Evolutionary conservation across 2,113 vertebrate species (phyloP), one percentile per base, ranked within the genome.

Genomic region (Perognathus longimembris): DNA sequence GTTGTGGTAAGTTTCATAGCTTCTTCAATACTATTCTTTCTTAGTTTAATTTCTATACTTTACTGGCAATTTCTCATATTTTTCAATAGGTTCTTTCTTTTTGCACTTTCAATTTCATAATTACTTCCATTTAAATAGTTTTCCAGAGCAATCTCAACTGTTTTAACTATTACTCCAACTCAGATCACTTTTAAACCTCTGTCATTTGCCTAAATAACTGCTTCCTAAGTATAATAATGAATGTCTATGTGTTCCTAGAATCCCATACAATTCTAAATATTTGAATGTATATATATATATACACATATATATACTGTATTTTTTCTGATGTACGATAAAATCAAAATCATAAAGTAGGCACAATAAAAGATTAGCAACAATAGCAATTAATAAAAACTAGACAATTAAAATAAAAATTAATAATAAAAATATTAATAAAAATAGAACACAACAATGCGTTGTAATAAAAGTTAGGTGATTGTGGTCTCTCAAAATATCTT

Each of bases 151-250:
- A 77, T 45, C 57, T 75, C 21, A 87, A 34, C 10, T 12, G 15
- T 7, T 34, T 67, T 64, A 90, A 69, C 32, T 76, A 64, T 54
- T 76, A 22, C 61, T 50, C 21, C 66, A 75, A 70, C n/a, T 80
- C 34, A 66, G 66, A 74, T 81, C 42, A 57, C 9, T 74, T 69
- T 88, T 45, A 75, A 90, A 79, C 90, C 50, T 84, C 18, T 74
- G 22, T 74, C 26, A 84, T 71, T 40, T 84, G 40, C n/a, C 6
- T 15, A 87, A 54, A 79, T 3, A 79, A 89, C 24, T 73, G 22
- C 64, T 38, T 92, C 24, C 34, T 67, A 78, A 89, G 67, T 85
- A 84, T 40, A 75, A 84, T 40, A 75, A 36, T 57, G 71, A 26
- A 28, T 50, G 50, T 18, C 18, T 26, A 61, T 20, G 6, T 66